Evolutionary conservation across 1,140 invertebrate genomes (phyloP).

Genomic region (Neodiprion pinetum): DNA sequence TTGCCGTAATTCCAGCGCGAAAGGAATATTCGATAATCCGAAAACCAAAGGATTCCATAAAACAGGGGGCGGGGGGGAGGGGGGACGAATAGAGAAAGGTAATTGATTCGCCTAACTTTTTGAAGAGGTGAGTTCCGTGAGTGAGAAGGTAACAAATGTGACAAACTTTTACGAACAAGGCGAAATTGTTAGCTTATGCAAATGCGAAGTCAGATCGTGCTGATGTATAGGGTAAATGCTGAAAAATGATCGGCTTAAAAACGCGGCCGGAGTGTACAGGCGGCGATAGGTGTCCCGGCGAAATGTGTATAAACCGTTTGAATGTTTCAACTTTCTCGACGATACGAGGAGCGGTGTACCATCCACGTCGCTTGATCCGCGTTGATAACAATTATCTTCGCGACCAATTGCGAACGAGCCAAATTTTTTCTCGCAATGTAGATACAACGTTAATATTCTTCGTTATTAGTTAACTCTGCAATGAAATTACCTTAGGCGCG

Average conservation of each 20-base stretch:
- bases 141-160: not conserved
- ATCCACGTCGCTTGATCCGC: not conserved
- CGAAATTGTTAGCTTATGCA: constrained; percentile 50
- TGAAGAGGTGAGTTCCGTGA: no score
- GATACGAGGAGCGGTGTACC: not conserved
- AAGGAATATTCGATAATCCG: no score
- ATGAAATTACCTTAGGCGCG: not conserved
- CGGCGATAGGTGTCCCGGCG: constrained; percentile 51
- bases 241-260: constrained; percentile 60
- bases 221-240: constrained; percentile 57
- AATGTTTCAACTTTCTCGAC: constrained; percentile 38
- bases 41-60: not conserved
- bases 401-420: no score
- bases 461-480: not conserved
- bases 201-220: constrained; percentile 40
- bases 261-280: constrained; percentile 55
- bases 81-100: not conserved
- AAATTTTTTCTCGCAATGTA: no score
- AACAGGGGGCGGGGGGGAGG: not conserved
- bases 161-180: constrained; percentile 1
- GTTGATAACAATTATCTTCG: not conserved
- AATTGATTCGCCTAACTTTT: not conserved
- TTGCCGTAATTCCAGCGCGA: no score
- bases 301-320: constrained; percentile 38
- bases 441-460: not conserved